Conservation (phyloP, 2,113 vertebrate genomes). For the Platichthys flesus region DNA sequence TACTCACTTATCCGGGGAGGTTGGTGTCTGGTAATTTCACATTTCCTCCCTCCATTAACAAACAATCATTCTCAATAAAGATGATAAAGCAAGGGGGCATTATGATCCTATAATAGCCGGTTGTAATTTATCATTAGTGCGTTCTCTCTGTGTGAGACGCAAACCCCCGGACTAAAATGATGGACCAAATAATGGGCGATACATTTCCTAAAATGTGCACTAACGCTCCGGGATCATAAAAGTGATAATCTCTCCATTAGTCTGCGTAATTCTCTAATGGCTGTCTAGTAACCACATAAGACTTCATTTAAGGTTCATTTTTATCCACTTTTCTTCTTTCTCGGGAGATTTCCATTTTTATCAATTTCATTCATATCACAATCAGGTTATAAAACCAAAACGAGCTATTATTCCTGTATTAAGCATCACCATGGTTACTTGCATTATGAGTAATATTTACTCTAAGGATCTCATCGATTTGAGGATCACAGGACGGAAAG, state of each 20-base stretch:
- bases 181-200: conserved; percentile 55
- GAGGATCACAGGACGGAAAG: too few species aligned
- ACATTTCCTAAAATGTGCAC: conserved; percentile 57
- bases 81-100: conserved; percentile 61
- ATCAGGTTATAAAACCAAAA: conserved; percentile 17
- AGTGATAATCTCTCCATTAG: conserved; percentile 66
- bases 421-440: not conserved
- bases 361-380: not conserved
- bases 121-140: conserved; percentile 67
- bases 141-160: conserved; percentile 40
- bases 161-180: conserved; percentile 50
- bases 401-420: not conserved
- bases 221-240: conserved; percentile 41
- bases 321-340: conserved; percentile 6
- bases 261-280: conserved; percentile 56
- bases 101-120: conserved; percentile 63
- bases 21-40: conserved; percentile 53
- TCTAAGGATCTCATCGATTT: not conserved
- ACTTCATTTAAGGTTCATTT: conserved; percentile 27
- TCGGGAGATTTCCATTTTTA: conserved; percentile 4
- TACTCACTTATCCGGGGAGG: conserved; percentile 15
- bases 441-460: conserved; percentile 3
- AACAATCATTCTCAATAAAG: conserved; percentile 45
- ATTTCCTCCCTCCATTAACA: conserved; percentile 60
- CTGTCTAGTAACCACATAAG: conserved; percentile 31